A percentile compares a stretch with the other conserved stretches of the same genome.
Evolutionary conservation across 2,797 vertebrate species (phyloP).

Genomic region (Monodelphis domestica): DNA sequence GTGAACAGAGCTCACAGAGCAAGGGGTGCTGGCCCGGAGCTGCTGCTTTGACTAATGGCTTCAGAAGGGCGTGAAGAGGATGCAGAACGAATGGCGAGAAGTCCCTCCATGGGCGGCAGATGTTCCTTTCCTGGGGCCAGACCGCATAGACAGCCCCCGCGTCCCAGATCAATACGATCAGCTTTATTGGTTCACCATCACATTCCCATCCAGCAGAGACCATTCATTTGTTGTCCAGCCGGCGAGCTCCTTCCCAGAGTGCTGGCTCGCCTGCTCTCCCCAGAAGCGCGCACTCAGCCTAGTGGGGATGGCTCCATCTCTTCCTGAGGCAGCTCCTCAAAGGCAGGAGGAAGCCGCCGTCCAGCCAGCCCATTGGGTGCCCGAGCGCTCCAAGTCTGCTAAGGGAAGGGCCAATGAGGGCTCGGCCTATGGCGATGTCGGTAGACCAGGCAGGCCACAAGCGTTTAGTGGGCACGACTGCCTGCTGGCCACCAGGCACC

Average conservation of each 20-base stretch:
- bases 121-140: constrained; percentile 72
- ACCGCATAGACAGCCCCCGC: constrained; percentile 51
- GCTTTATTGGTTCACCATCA: constrained; percentile 80
- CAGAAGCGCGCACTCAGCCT: neutral
- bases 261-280: no score
- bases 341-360: no score
- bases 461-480: no score
- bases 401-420: neutral
- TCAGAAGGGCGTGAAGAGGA: constrained; percentile 93
- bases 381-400: neutral
- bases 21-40: constrained; percentile 21
- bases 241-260: no score
- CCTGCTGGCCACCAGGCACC: neutral
- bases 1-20: constrained; percentile 71
- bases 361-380: no score
- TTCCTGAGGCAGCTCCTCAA: no score
- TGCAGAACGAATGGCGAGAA: constrained; percentile 75
- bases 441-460: no score
- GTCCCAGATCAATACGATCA: constrained; percentile 76
- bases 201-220: constrained; percentile 82
- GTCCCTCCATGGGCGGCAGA: constrained; percentile 28
- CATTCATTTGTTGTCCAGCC: no score
- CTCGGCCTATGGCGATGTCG: neutral
- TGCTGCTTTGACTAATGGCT: constrained; percentile 86
- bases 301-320: neutral